A percentile compares a stretch with the other conserved stretches of the same genome.
These are phyloP conservation scores for Ceratosolen solmsi DNA, from an alignment of 1,140 invertebrate species.

Conservation along the genomic window DNA sequence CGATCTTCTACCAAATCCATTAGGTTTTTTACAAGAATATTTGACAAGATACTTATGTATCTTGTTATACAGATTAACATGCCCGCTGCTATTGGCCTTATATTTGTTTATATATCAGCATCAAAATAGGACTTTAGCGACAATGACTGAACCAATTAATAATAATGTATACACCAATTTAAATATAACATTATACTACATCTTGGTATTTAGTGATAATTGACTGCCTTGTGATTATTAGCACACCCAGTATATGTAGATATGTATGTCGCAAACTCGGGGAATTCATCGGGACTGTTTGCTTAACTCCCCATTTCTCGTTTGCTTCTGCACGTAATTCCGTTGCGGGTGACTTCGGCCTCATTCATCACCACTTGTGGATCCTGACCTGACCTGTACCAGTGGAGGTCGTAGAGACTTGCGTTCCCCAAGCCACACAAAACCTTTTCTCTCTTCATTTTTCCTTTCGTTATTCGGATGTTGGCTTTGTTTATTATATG, in stretches of 20 bases:
- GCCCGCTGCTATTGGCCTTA: too few relatives aligned
- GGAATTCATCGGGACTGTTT: not conserved
- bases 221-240: not conserved
- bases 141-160: too few relatives aligned
- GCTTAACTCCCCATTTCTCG: not conserved
- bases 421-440: not conserved
- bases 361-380: constrained; percentile 74
- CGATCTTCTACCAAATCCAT: too few relatives aligned
- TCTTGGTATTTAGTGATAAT: not conserved
- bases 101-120: too few relatives aligned
- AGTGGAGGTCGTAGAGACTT: not conserved
- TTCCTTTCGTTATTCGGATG: not conserved
- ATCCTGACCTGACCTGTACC: constrained; percentile 62
- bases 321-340: constrained; percentile 29
- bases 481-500: not conserved
- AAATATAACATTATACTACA: too few relatives aligned
- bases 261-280: not conserved
- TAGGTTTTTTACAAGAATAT: too few relatives aligned
- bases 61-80: too few relatives aligned
- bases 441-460: constrained; percentile 4
- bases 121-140: too few relatives aligned
- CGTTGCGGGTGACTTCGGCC: constrained; percentile 66
- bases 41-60: too few relatives aligned
- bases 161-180: too few relatives aligned
- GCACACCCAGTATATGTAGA: not conserved